Evolutionary conservation across 1,140 invertebrate genomes (phyloP), one percentile per base, ranked within the genome.

Genomic region (Micrasema minimum): DNA sequence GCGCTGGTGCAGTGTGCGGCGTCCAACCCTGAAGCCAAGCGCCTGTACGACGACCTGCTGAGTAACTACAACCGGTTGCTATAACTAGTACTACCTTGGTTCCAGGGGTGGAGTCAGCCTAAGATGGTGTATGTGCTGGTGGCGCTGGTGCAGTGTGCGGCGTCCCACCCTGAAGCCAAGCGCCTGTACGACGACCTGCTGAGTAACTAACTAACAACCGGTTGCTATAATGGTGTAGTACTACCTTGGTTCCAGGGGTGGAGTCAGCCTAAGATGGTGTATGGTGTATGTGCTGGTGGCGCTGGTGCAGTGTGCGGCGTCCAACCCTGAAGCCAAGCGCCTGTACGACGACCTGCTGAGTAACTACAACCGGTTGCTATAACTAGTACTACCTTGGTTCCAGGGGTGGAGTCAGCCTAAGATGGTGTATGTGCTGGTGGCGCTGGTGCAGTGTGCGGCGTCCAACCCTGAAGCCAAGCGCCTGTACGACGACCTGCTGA

Each of bases 321-420:
- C n/a, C n/a, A n/a, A n/a, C n/a, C n/a, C n/a, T n/a, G n/a, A n/a
- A n/a, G n/a, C n/a, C n/a, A n/a, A 90, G 90, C 90, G 89, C 90
- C 90, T 97, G 76, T 97, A 97, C 87, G 95, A 97, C 87, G 95
- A 97, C 84, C 88, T 97, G 72, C 88, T 98, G 75, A 95, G 92
- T 79, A 96, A 97, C 84, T 99, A 99, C 88, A 99, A 99, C 87
- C 90, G 96, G 76, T 92, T 99, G 79, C 98, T 99, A 78, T n/a
- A n/a, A n/a, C n/a, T n/a, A n/a, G n/a, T n/a, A n/a, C n/a, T n/a
- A n/a, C n/a, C 71, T 81, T 81, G 80, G 79, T 82, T 82, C 16
- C 83, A 91, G 90, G 89, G 89, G 89, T 89, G 89, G 89, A 91
- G 88, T 90, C 90, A 90, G 89, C 89, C 88, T 90, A 90, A 90